Evolutionary conservation across 2,113 vertebrate genomes (phyloP).

Genomic region (Rallus limicola): DNA sequence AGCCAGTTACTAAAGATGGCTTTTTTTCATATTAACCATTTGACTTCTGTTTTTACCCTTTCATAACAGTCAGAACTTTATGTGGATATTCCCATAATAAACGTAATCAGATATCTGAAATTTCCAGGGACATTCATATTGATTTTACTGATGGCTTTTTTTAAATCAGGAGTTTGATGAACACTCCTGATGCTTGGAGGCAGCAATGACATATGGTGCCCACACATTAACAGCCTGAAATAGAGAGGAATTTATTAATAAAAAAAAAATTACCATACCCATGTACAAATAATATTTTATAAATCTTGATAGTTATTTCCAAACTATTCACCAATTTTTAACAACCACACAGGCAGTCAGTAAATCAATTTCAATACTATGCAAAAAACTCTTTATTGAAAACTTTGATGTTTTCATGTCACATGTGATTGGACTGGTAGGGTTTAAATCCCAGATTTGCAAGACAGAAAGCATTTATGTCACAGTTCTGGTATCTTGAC

Average conservation of each 20-base stretch:
- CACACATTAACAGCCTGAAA: background rate
- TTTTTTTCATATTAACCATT: constrained; percentile 17
- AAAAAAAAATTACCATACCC: background rate
- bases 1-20: background rate
- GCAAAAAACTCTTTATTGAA: background rate
- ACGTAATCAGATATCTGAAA: background rate
- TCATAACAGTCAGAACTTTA: background rate
- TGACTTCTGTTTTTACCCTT: background rate
- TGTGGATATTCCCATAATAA: background rate
- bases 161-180: background rate
- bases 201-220: rapidly evolving
- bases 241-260: background rate
- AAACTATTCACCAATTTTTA: background rate
- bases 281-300: background rate
- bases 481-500: background rate
- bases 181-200: background rate
- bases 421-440: background rate
- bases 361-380: background rate
- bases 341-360: background rate
- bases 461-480: background rate
- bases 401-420: background rate
- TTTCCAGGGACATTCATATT: background rate
- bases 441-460: background rate
- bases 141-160: background rate
- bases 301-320: background rate